These are phyloP conservation scores for Epinephelus cyanopodus DNA, from an alignment of 2,113 vertebrate genomes.

Conservation along the genomic window DNA sequence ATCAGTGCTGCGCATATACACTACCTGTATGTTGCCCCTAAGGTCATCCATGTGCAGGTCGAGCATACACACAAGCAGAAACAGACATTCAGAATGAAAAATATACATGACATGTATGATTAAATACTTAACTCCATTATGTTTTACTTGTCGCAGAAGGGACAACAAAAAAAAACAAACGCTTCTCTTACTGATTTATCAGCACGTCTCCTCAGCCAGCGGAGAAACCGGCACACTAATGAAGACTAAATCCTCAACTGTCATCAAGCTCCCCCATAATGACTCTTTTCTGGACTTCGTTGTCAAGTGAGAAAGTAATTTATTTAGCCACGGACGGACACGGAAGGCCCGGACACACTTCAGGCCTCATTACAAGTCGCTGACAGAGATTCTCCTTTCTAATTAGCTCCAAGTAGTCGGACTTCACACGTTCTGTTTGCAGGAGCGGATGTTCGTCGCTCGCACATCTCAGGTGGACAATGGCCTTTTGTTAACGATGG, in stretches of 20 bases:
- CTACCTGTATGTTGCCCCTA: constrained; percentile 50
- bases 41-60: constrained; percentile 18
- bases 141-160: not conserved
- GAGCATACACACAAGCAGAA: constrained; percentile 21
- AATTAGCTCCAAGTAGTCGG: constrained; percentile 49
- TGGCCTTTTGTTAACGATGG: not conserved
- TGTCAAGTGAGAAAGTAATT: constrained; percentile 41
- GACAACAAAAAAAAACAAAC: not conserved
- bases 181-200: too few relatives aligned
- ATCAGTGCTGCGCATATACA: not conserved
- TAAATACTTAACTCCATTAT: not conserved
- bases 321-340: not conserved
- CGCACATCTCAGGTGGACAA: constrained; percentile 22
- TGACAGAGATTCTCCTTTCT: constrained; percentile 30
- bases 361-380: constrained; percentile 53
- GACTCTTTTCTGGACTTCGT: constrained; percentile 32
- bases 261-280: constrained; percentile 20
- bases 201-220: not conserved
- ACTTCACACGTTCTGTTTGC: constrained; percentile 52
- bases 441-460: not conserved
- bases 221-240: constrained; percentile 11
- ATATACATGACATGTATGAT: not conserved
- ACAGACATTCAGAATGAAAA: constrained; percentile 27
- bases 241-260: constrained; percentile 40
- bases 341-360: constrained; percentile 7